phyloP scores from a whole-genome alignment of 2,888 invertebrate species.

The Drosophila greeni region DNA sequence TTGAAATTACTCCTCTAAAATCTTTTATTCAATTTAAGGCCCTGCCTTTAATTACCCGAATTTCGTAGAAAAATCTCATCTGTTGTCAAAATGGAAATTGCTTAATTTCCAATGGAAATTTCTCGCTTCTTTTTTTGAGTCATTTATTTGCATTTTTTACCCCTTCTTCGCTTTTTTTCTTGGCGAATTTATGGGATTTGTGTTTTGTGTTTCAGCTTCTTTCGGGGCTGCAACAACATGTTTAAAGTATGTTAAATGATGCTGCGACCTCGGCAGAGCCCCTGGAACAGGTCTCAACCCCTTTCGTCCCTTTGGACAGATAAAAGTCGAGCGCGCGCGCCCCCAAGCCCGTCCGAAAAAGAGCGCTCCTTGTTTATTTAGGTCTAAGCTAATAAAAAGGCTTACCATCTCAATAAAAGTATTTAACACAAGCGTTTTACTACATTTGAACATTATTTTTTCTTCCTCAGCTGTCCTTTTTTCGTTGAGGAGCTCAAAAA shows the following conservation, averaged over 20 bases:
- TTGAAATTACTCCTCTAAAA: background rate
- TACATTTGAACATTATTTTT: constrained; percentile 70
- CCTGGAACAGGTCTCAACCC: constrained; percentile 13
- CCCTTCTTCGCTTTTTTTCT: constrained; percentile 19
- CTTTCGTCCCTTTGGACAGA: constrained; percentile 57
- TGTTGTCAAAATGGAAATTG: constrained; percentile 29
- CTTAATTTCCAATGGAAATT: constrained; percentile 35
- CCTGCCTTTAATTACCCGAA: constrained; percentile 17
- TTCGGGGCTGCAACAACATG: constrained; percentile 61
- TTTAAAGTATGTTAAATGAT: constrained; percentile 70
- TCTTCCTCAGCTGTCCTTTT: constrained; percentile 16
- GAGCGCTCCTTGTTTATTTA: constrained; percentile 65
- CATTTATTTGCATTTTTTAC: constrained; percentile 31
- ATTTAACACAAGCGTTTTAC: constrained; percentile 78
- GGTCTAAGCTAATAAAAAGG: constrained; percentile 76
- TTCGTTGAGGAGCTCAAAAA: constrained; percentile 9
- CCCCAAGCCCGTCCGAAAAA: constrained; percentile 12
- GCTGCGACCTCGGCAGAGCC: constrained; percentile 36
- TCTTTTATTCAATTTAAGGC: constrained; percentile 10
- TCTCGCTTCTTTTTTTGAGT: constrained; percentile 13
- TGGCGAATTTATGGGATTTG: constrained; percentile 61
- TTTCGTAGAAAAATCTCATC: constrained; percentile 19
- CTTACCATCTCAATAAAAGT: constrained; percentile 79
- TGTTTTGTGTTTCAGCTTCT: constrained; percentile 34
- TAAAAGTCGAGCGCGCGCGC: constrained; percentile 51